These are phyloP conservation scores for Tachina lurida DNA, from an alignment of 2,888 invertebrate genomes.

Conservation along the genomic window DNA sequence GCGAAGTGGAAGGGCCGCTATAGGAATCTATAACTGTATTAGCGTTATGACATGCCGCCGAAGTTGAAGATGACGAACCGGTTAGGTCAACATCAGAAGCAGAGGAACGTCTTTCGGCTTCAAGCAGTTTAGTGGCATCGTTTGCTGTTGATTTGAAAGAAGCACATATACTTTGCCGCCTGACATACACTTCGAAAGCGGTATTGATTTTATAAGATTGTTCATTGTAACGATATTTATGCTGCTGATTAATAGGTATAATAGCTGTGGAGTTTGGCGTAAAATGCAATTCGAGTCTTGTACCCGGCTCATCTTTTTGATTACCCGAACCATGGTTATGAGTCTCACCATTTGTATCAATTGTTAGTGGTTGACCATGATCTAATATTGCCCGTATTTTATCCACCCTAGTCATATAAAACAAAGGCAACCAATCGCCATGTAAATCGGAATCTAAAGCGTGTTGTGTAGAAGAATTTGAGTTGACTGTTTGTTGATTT, in stretches of 20 bases:
- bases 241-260: constrained; percentile 79
- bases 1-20: constrained; percentile 66
- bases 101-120: constrained; percentile 65
- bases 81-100: constrained; percentile 66
- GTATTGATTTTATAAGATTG: constrained; percentile 81
- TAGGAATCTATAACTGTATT: constrained; percentile 36
- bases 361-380: constrained; percentile 82
- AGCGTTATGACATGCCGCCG: constrained; percentile 68
- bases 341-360: constrained; percentile 78
- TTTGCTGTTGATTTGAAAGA: constrained; percentile 71
- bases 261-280: constrained; percentile 80
- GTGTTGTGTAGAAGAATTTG: constrained; percentile 74
- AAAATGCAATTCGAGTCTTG: constrained; percentile 80
- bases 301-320: constrained; percentile 82
- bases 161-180: constrained; percentile 81
- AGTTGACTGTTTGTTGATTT: constrained; percentile 81
- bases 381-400: constrained; percentile 83
- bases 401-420: constrained; percentile 82
- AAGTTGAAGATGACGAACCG: constrained; percentile 31
- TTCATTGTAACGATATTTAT: constrained; percentile 77
- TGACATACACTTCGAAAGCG: constrained; percentile 82
- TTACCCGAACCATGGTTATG: constrained; percentile 74
- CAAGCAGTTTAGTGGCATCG: constrained; percentile 65
- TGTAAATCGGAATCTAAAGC: constrained; percentile 70
- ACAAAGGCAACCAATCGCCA: constrained; percentile 82